Evolutionary conservation across 1,140 invertebrate species (phyloP).

Genomic region (Ostrea edulis): DNA sequence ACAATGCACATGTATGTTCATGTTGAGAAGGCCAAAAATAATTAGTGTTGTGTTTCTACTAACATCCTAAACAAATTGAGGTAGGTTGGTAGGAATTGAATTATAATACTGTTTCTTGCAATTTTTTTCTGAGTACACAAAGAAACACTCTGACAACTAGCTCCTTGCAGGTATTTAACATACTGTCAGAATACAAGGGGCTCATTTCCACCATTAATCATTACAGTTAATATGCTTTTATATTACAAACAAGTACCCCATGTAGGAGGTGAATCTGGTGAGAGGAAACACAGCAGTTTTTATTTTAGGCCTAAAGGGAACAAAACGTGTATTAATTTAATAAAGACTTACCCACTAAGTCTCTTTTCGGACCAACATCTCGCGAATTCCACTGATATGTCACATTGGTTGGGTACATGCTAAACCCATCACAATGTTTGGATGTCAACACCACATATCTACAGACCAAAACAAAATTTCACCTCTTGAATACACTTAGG

Average conservation of each 20-base stretch:
- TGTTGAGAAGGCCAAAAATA: no score
- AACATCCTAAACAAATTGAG: no score
- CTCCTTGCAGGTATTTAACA: no score
- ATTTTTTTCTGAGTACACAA: no score
- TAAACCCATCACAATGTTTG: slow-evolving; percentile 78
- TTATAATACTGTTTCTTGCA: no score
- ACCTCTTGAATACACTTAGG: background rate
- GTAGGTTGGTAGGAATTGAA: no score
- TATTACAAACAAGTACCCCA: no score
- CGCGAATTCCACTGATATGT: slow-evolving; percentile 78
- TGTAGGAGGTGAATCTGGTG: background rate
- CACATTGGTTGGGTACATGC: slow-evolving; percentile 73
- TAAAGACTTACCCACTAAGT: slow-evolving; percentile 72
- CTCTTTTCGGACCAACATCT: slow-evolving; percentile 75
- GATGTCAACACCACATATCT: slow-evolving; percentile 76
- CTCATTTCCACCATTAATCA: no score
- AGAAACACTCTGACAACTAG: no score
- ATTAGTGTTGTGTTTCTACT: no score
- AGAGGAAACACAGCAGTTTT: background rate
- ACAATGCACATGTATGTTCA: no score
- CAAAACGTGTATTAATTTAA: background rate
- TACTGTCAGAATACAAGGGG: no score
- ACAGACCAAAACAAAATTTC: slow-evolving; percentile 6
- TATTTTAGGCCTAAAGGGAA: background rate
- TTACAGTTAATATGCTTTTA: background rate